phyloP scores from a whole-genome alignment of 37 sponge, comb jelly and placozoan genomes.

The Halichondria panicea region DNA sequence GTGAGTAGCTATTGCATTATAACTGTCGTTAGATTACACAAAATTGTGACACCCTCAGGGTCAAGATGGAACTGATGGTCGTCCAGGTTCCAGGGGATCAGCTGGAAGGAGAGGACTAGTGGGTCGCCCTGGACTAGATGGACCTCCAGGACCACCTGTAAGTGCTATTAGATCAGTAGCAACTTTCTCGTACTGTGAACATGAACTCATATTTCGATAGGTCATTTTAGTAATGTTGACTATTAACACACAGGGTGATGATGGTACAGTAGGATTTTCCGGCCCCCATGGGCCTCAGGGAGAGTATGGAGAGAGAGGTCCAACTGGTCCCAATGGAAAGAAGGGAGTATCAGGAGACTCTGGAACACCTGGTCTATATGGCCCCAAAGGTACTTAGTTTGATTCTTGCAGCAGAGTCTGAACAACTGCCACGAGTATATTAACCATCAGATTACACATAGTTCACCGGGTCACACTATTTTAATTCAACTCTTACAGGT shows the following conservation, averaged over 20 bases:
- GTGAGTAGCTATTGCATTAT: slow-evolving; percentile 4
- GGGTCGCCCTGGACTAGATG: slow-evolving; percentile 41
- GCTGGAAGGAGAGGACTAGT: slow-evolving; percentile 25
- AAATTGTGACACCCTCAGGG: slow-evolving; percentile 15
- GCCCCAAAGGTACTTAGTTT: too few relatives aligned
- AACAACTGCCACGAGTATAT: too few relatives aligned
- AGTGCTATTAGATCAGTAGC: slow-evolving; percentile 20
- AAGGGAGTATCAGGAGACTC: slow-evolving; percentile 27
- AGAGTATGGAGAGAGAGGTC: slow-evolving; percentile 40
- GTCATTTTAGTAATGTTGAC: background rate
- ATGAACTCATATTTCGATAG: background rate
- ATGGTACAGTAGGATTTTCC: slow-evolving; percentile 41
- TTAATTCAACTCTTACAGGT: too few relatives aligned
- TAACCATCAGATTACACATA: too few relatives aligned
- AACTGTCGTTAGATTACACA: background rate
- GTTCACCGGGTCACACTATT: too few relatives aligned
- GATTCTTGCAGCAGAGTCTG: too few relatives aligned
- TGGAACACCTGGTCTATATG: slow-evolving; percentile 21
- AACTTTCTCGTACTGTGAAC: background rate
- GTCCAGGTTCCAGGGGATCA: slow-evolving; percentile 36
- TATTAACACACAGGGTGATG: slow-evolving; percentile 39
- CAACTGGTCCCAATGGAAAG: slow-evolving; percentile 25
- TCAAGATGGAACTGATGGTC: slow-evolving; percentile 52
- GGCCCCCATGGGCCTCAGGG: slow-evolving; percentile 64
- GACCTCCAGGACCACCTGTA: slow-evolving; percentile 50